These are phyloP conservation scores for Achroia grisella DNA, from an alignment of 1,140 invertebrate species.

Conservation along the genomic window DNA sequence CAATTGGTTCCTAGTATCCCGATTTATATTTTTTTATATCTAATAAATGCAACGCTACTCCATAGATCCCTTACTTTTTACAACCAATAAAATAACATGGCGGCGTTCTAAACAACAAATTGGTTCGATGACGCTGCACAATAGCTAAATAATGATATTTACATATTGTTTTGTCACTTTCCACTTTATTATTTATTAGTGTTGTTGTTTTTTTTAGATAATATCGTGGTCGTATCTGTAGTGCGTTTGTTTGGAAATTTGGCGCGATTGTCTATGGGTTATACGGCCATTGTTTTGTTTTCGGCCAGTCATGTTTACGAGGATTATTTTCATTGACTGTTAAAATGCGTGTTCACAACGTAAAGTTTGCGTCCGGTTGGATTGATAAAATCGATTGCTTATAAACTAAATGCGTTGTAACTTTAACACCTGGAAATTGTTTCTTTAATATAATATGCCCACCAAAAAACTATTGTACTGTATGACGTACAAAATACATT, in stretches of 20 bases:
- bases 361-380: neutral
- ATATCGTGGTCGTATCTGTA: constrained; percentile 22
- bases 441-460: too few species aligned
- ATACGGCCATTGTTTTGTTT: constrained; percentile 43
- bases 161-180: constrained; percentile 71
- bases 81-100: constrained; percentile 38
- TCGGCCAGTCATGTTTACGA: constrained; percentile 24
- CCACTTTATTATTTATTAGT: constrained; percentile 34
- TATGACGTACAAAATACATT: too few species aligned
- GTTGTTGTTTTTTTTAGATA: constrained; percentile 29
- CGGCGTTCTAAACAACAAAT: constrained; percentile 42
- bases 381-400: neutral
- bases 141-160: constrained; percentile 62
- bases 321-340: constrained; percentile 3
- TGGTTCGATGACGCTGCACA: constrained; percentile 48
- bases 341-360: constrained; percentile 1
- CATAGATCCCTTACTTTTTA: constrained; percentile 18
- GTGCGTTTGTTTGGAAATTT: constrained; percentile 52
- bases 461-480: too few species aligned
- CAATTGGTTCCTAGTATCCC: too few species aligned
- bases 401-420: too few species aligned
- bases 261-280: constrained; percentile 47
- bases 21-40: too few species aligned
- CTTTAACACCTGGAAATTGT: too few species aligned
- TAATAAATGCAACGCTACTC: constrained; percentile 15